Percentiles rank a stretch among this genome's conserved stretches.
Evolutionary conservation across 2,113 vertebrate species (phyloP).

Genomic region (Pedionomus torquatus): DNA sequence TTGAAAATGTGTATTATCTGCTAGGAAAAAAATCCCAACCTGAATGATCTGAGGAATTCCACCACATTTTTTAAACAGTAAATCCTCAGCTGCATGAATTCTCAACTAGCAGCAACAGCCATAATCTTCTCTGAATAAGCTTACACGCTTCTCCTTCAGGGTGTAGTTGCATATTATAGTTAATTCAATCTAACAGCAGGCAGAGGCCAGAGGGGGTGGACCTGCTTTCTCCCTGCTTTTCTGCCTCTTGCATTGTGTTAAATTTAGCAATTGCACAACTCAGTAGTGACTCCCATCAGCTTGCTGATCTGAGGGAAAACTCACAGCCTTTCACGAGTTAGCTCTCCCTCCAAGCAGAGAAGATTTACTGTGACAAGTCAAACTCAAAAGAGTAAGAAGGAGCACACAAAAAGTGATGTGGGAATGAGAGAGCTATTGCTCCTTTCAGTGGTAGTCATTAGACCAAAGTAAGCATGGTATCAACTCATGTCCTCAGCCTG

Average conservation of each 20-base stretch:
- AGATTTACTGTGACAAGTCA: background rate
- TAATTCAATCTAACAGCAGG: slow-evolving; percentile 14
- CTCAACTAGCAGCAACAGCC: background rate
- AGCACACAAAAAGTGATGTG: background rate
- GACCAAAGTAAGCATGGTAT: background rate
- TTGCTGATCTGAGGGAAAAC: background rate
- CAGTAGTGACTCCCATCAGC: background rate
- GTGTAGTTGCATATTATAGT: background rate
- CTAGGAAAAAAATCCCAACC: background rate
- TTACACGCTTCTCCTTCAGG: background rate
- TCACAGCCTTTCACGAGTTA: background rate
- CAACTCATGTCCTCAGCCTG: background rate
- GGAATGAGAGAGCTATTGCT: background rate
- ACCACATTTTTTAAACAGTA: background rate
- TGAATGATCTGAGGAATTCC: background rate
- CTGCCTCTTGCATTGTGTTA: background rate
- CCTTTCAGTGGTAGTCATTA: background rate
- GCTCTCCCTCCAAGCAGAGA: background rate
- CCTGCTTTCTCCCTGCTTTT: background rate
- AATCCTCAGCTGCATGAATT: background rate
- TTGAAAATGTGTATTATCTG: background rate
- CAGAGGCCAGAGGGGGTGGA: background rate
- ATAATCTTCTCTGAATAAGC: slow-evolving; percentile 1
- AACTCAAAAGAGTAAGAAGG: background rate
- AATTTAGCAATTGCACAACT: background rate